Evolutionary conservation across 2,888 invertebrate genomes (phyloP).

Genomic region (Parnassius orleans): DNA sequence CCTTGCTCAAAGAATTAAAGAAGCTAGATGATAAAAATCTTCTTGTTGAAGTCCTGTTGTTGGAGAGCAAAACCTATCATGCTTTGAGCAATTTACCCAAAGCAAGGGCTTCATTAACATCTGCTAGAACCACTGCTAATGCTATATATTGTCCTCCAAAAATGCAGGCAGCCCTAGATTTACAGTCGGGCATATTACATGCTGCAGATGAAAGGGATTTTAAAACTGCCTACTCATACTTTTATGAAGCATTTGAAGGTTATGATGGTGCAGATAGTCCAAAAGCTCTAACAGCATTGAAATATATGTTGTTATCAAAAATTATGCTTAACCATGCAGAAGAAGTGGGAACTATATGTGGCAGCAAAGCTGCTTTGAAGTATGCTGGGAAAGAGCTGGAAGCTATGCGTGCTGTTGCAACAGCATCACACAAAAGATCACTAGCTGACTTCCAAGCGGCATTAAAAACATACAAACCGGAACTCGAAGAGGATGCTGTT

Average conservation of each 20-base stretch:
- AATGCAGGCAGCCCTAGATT: conserved; percentile 97
- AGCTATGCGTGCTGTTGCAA: conserved; percentile 98
- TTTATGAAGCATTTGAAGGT: conserved; percentile 99
- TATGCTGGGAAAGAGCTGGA: conserved; percentile 97
- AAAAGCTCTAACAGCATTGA: conserved; percentile 96
- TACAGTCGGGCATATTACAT: conserved; percentile 98
- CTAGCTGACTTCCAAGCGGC: conserved; percentile 97
- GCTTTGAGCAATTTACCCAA: conserved; percentile 98
- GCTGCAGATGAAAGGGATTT: conserved; percentile 99
- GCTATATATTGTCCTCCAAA: conserved; percentile 99
- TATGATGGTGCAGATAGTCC: conserved; percentile 96
- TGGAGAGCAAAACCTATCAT: conserved; percentile 99
- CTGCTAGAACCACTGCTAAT: conserved; percentile 99
- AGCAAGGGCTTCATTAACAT: conserved; percentile 97
- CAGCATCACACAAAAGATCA: conserved; percentile 97
- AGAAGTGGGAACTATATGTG: conserved; percentile 96
- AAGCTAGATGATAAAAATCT: conserved; percentile 99
- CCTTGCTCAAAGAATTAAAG: conserved; percentile 96
- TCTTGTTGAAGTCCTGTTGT: conserved; percentile 97
- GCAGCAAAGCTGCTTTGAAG: conserved; percentile 97
- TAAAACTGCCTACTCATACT: conserved; percentile 99
- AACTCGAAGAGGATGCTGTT: conserved; percentile 97
- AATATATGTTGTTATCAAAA: conserved; percentile 99
- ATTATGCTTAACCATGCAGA: conserved; percentile 99
- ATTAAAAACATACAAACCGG: conserved; percentile 91